A percentile compares a stretch with the other conserved stretches of the same genome.
These are phyloP conservation scores for Equus przewalskii DNA, from an alignment of 2,113 vertebrate species.

Conservation along the genomic window DNA sequence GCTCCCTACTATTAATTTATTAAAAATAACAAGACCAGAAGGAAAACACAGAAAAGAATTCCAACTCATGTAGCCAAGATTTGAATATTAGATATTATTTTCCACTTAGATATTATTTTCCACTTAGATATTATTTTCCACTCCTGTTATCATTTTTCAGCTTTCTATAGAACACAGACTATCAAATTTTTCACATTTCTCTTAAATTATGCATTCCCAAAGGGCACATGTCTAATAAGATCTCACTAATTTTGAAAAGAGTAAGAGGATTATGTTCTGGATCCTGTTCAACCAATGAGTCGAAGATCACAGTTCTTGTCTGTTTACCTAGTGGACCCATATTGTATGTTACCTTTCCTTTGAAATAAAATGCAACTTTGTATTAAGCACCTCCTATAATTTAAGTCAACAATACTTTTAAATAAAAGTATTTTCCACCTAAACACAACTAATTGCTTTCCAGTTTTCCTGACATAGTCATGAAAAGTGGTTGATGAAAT, in stretches of 20 bases:
- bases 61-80: neutral
- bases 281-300: neutral
- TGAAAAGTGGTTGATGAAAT: neutral
- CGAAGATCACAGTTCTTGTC: neutral
- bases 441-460: neutral
- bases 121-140: neutral
- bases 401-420: neutral
- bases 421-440: neutral
- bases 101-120: neutral
- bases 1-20: neutral
- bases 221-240: neutral
- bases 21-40: slow-evolving; percentile 30
- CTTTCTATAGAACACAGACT: neutral
- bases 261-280: slow-evolving; percentile 7
- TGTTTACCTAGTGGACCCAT: neutral
- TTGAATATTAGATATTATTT: neutral
- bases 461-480: neutral
- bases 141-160: neutral
- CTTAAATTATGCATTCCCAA: neutral
- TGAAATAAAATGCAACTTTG: neutral
- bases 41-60: neutral
- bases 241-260: neutral
- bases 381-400: neutral
- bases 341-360: neutral
- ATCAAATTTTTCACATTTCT: slow-evolving; percentile 34